Evolutionary conservation across 30 jellyfish, hydroid and myxozoan species (phyloP), one percentile per base, ranked within the genome.

Genomic region (Morbakka virulenta): DNA sequence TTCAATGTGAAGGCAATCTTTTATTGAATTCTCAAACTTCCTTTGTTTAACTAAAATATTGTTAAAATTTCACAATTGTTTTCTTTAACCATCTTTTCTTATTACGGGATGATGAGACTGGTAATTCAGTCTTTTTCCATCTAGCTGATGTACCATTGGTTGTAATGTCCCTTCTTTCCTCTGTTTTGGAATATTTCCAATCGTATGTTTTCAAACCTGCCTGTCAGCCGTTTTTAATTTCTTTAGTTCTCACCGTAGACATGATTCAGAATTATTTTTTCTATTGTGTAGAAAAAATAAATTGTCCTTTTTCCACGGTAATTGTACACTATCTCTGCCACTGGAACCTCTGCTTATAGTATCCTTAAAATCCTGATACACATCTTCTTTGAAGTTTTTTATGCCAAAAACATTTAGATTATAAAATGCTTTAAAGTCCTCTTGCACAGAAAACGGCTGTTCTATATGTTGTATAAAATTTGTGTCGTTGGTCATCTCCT

Each of bases 41-140:
- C 22, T 20, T 65, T 28, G 6, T 26, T 65, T 65, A 6, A 65
- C 77, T 28, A 65, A 65, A 24, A 20, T 28, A 34, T 69, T 76
- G 76, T 69, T 32, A 12, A 69, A 75, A 4, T 32, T 69, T 25
- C 82, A 17, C 77, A 69, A 4, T 76, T 69, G 34, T 11, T 75
- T 69, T 34, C n/a, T 75, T 28, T 35, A 66, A 9, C 31, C 61
- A 9, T 35, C 82, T 25, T 28, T 28, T 62, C 71, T 21, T 32
- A 62, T 28, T 1, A 77, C 83, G 33, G 82, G 62, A 30, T 62
- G 88, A 35, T 77, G 88, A 23, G 88, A 82, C 23, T 62, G 9
- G 72, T 77, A 36, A 36, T 36, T 36, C 25, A 70, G 52, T 6
- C 74, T 6, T 33, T 68, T 14, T 4, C 74, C 74, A 33, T 68